phyloP scores from a whole-genome alignment of 2,888 invertebrate genomes.

The Drosophila meridiana region DNA sequence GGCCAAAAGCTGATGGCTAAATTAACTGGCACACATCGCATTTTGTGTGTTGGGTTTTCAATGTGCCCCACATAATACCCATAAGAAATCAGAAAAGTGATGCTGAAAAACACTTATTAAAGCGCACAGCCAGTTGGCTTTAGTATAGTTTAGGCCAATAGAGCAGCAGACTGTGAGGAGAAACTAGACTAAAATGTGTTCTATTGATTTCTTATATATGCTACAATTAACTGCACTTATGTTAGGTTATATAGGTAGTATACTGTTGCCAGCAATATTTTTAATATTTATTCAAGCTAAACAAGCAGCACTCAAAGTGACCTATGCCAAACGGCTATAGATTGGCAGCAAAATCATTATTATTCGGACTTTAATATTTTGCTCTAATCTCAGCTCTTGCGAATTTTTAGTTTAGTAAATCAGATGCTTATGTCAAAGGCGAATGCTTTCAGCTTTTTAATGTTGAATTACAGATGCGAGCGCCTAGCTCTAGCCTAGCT shows the following conservation, averaged over 20 bases:
- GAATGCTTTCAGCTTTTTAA: conserved; percentile 17
- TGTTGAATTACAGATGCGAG: conserved; percentile 16
- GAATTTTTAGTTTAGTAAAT: conserved; percentile 8
- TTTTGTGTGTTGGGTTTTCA: conserved; percentile 38
- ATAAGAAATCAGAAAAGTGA: conserved; percentile 31
- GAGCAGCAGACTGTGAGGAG: neutral
- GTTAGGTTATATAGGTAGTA: neutral
- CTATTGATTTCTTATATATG: neutral
- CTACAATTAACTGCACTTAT: neutral
- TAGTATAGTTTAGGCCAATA: neutral
- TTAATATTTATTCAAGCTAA: no score
- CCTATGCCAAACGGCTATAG: neutral
- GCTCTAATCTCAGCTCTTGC: neutral
- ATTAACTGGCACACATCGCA: conserved; percentile 70
- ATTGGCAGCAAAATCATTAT: neutral
- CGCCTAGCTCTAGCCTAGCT: conserved; percentile 9
- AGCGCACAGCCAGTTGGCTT: neutral
- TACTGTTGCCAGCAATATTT: neutral
- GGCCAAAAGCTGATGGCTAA: conserved; percentile 63
- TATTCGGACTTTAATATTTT: neutral
- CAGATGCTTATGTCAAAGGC: conserved; percentile 18
- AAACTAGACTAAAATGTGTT: no score
- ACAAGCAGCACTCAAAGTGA: neutral
- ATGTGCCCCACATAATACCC: conserved; percentile 15
- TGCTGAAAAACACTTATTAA: conserved; percentile 10